phyloP scores from a whole-genome alignment of 2,888 invertebrate genomes.

The Lasioglossum villosulum region DNA sequence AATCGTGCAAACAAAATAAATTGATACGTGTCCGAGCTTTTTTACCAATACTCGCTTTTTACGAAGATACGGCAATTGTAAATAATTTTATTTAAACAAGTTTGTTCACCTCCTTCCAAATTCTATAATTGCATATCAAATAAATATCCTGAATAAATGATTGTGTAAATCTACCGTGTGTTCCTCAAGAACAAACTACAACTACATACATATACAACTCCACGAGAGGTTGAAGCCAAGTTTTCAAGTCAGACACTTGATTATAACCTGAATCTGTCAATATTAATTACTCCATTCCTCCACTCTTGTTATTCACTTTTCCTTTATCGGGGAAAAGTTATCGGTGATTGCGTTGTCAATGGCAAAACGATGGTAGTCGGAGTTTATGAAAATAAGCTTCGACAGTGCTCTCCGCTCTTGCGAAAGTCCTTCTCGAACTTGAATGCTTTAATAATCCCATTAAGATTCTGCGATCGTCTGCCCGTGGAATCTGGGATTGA shows the following conservation, averaged over 20 bases:
- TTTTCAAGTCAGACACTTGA: background rate
- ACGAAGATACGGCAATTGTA: too few species aligned
- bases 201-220: too few species aligned
- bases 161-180: background rate
- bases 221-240: background rate
- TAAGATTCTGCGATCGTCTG: conserved; percentile 19
- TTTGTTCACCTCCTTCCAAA: background rate
- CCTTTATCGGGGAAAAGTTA: conserved; percentile 2
- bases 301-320: background rate
- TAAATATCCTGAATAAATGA: background rate
- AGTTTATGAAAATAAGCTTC: conserved; percentile 26
- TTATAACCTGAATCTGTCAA: background rate
- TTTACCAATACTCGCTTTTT: too few species aligned
- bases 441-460: conserved; percentile 38
- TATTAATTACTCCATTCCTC: conserved; percentile 9
- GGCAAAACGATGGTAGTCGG: background rate
- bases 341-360: conserved; percentile 3
- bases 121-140: background rate
- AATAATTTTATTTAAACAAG: too few species aligned
- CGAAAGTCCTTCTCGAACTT: background rate
- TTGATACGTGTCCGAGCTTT: too few species aligned
- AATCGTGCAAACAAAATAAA: too few species aligned
- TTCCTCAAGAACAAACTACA: background rate
- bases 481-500: conserved; percentile 20
- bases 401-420: conserved; percentile 13